Evolutionary conservation across 1,140 invertebrate genomes (phyloP), one percentile per base, ranked within the genome.

Genomic region (Temnothorax nylanderi): DNA sequence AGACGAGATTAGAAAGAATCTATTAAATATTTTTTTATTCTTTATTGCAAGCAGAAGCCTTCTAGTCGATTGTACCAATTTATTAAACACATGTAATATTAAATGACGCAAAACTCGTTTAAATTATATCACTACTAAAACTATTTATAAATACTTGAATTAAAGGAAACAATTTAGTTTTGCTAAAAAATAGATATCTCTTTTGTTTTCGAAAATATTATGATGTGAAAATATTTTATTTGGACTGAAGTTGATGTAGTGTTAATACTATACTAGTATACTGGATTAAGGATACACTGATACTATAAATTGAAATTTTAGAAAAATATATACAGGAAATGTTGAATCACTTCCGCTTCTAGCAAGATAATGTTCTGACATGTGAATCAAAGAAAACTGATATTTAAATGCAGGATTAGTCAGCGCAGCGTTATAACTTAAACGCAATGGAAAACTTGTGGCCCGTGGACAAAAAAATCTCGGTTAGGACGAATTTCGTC

Each of bases 261-360:
- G 21, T 54, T 51, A 51, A 75, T 60, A 3, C 0, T 41, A 1
- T 1, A 5, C 26, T 26, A 26, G 26, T 26, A 26, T 26, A 26
- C 26, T 26, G 26, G 26, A 26, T 26, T 26, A 21, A 58, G 2
- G 21, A 58, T 26, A 41, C 41, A 26, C 5, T 26, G 6, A 60
- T 41, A 60, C n/a, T 26, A n/a, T 77, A 76, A 60, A 26, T 18
- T 4, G 44, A 60, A 76, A 60, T 41, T 44, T 77, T 26, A 26
- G 26, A 6, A 44, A 8, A 76, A 18, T n/a, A 8, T 44, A 34
- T 32, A 44, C 3, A 44, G 1, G 1, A 34, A 49, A 32, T 49
- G 16, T 37, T 6, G 6, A 34, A 49, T 34, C 18, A n/a, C 11
- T 58, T 69, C 13, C 13, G 47, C n/a, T 47, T 69, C 10, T 26